These are phyloP conservation scores for Scaeva pyrastri DNA, from an alignment of 2,888 invertebrate species.

Conservation along the genomic window DNA sequence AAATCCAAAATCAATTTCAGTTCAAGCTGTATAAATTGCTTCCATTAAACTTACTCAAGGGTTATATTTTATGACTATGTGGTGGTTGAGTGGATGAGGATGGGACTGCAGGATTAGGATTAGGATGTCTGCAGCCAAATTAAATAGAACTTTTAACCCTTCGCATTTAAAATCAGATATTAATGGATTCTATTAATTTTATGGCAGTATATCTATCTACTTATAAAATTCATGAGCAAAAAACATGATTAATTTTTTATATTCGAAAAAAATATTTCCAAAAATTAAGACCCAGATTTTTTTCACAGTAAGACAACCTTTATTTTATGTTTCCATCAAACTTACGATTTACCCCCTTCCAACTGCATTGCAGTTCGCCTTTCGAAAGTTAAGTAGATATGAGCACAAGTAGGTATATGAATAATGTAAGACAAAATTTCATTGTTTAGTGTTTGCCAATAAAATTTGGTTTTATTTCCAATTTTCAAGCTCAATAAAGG, in stretches of 20 bases:
- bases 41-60: background rate
- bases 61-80: background rate
- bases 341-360: background rate
- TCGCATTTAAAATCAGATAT: background rate
- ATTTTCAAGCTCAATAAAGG: constrained; percentile 60
- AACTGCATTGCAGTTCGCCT: background rate
- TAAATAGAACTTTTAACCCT: background rate
- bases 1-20: background rate
- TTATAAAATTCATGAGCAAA: background rate
- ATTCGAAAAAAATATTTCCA: background rate
- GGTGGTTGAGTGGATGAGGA: background rate
- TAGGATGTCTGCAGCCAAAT: background rate
- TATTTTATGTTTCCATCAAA: background rate
- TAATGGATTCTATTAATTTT: background rate
- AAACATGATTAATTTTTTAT: background rate
- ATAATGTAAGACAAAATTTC: background rate
- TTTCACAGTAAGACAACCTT: background rate
- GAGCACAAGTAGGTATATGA: no score
- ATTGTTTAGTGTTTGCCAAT: constrained; percentile 22
- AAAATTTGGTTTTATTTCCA: constrained; percentile 50
- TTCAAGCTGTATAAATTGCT: background rate
- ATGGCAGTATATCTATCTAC: background rate
- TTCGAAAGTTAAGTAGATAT: background rate
- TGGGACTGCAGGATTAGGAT: no score
- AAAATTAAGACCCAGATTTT: background rate